Percentiles rank a stretch among this genome's conserved stretches.
Conservation (phyloP, 2,888 invertebrate genomes). For the Synanthedon formicaeformis region DNA sequence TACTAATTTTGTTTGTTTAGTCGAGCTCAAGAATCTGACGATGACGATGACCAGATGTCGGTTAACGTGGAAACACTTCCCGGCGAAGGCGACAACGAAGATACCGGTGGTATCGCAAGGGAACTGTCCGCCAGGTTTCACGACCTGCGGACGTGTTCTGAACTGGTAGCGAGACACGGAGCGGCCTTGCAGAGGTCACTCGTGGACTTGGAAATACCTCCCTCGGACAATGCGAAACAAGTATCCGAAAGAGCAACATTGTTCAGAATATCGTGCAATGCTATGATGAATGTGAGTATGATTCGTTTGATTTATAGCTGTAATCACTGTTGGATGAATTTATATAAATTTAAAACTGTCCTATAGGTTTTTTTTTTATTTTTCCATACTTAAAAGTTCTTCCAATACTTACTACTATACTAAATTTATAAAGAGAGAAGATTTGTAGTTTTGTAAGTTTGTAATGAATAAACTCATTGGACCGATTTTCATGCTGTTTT, state of each 20-base stretch:
- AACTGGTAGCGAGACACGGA: conserved; percentile 90
- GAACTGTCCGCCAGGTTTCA: conserved; percentile 83
- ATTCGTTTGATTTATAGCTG: no score
- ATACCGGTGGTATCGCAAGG: conserved; percentile 73
- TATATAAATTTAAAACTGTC: no score
- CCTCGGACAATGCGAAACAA: conserved; percentile 84
- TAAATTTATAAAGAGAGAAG: no score
- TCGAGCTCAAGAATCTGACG: conserved; percentile 79
- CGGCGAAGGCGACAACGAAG: conserved; percentile 65
- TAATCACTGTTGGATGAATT: no score
- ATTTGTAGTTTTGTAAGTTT: no score
- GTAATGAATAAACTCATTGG: no score
- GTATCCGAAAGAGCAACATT: conserved; percentile 93
- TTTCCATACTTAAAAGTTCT: no score
- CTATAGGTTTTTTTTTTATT: no score
- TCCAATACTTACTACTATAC: no score
- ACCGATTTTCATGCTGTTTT: no score
- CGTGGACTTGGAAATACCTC: conserved; percentile 80
- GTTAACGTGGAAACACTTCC: conserved; percentile 54
- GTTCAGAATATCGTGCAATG: conserved; percentile 95
- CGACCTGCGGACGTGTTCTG: conserved; percentile 91
- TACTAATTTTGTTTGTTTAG: conserved; percentile 24
- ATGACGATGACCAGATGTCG: conserved; percentile 77
- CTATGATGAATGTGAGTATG: conserved; percentile 88
- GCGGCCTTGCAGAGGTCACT: conserved; percentile 84